Evolutionary conservation across 2,113 vertebrate species (phyloP).

Genomic region (Brachyhypopomus occidentalis): DNA sequence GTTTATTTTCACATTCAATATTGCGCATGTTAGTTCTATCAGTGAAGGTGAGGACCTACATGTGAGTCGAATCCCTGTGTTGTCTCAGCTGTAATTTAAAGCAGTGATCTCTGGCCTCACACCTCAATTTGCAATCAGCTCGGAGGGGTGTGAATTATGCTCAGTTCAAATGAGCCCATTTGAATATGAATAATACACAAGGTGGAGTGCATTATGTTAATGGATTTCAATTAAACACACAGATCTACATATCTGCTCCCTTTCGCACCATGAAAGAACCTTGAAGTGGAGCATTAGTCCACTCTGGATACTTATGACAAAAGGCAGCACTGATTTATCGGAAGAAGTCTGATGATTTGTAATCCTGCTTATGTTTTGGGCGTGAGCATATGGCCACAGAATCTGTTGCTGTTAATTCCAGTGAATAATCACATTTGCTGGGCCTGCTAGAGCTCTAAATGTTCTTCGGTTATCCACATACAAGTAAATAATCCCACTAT

Average conservation of each 20-base stretch:
- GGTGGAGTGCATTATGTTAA: slow-evolving; percentile 72
- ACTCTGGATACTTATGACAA: slow-evolving; percentile 52
- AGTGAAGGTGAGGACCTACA: slow-evolving; percentile 53
- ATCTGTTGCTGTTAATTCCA: slow-evolving; percentile 61
- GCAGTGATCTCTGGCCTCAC: slow-evolving; percentile 60
- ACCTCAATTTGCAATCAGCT: slow-evolving; percentile 68
- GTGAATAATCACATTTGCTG: slow-evolving; percentile 60
- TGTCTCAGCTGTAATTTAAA: slow-evolving; percentile 64
- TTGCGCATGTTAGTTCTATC: background rate
- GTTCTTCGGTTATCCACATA: slow-evolving; percentile 65
- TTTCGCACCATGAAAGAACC: slow-evolving; percentile 56
- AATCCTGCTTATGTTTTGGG: slow-evolving; percentile 22
- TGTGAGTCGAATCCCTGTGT: slow-evolving; percentile 58
- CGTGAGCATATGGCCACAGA: slow-evolving; percentile 50
- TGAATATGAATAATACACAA: slow-evolving; percentile 72
- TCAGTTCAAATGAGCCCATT: slow-evolving; percentile 66
- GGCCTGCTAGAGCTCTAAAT: slow-evolving; percentile 65
- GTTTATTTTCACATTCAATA: background rate
- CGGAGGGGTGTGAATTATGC: slow-evolving; percentile 65
- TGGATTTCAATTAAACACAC: slow-evolving; percentile 68
- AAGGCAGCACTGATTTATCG: slow-evolving; percentile 39
- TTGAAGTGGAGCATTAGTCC: slow-evolving; percentile 53
- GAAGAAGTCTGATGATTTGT: slow-evolving; percentile 47
- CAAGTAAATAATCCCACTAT: slow-evolving; percentile 66
- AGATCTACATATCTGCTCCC: slow-evolving; percentile 63